Evolutionary conservation across 2,888 invertebrate species (phyloP).

Genomic region (Cantharis lateralis): DNA sequence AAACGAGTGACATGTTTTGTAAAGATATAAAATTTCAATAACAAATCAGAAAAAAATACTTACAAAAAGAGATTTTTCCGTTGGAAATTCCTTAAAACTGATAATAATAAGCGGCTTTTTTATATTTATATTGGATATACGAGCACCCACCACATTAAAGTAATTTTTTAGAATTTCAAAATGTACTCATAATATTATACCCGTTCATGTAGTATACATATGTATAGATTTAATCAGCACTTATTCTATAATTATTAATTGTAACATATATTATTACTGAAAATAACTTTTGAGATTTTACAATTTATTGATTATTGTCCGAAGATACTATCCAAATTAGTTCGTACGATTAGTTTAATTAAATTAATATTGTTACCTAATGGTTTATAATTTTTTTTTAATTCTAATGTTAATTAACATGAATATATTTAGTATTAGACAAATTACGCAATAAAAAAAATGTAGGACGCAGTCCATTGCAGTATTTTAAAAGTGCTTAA

Average conservation of each 20-base stretch:
- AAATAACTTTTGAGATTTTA: no score
- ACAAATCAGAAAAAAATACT: no score
- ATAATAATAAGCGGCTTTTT: no score
- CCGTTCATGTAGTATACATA: no score
- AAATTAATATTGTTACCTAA: neutral
- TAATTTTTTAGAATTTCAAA: neutral
- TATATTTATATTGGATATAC: no score
- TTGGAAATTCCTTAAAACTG: no score
- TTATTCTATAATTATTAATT: no score
- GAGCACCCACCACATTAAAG: neutral
- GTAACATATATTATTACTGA: no score
- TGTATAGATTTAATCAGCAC: neutral
- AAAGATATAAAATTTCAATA: no score
- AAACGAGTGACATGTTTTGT: no score
- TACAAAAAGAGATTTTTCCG: no score
- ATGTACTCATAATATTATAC: neutral
- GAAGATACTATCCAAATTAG: neutral
- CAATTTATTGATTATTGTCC: neutral
- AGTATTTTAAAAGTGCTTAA: constrained; percentile 5
- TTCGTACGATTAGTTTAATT: neutral
- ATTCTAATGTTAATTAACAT: neutral
- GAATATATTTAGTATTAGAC: neutral
- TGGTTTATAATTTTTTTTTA: neutral
- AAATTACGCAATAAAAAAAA: constrained; percentile 21
- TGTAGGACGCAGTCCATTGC: constrained; percentile 12